Percentiles rank a stretch among this genome's conserved stretches.
Conservation (phyloP, 2,888 invertebrate species). For the Shargacucullia verbasci region DNA sequence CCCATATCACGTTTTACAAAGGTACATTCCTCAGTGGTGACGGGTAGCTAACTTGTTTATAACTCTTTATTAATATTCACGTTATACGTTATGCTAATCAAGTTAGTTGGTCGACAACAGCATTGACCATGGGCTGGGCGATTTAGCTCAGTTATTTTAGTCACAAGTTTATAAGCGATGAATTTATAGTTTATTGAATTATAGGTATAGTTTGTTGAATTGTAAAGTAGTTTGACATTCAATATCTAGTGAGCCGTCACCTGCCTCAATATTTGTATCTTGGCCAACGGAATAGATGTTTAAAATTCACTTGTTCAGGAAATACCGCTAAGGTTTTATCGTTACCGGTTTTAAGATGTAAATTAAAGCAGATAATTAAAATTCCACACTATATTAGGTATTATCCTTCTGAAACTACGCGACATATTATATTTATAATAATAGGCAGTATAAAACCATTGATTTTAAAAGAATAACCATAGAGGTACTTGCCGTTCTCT, state of each 20-base stretch:
- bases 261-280: slow-evolving; percentile 3
- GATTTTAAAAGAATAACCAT: too few relatives aligned
- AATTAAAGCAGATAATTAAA: slow-evolving; percentile 4
- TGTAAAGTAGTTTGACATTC: slow-evolving; percentile 30
- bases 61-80: slow-evolving; percentile 20
- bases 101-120: slow-evolving; percentile 16
- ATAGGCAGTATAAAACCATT: too few relatives aligned
- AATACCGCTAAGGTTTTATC: slow-evolving; percentile 9
- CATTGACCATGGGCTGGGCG: slow-evolving; percentile 31
- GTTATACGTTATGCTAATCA: slow-evolving; percentile 26
- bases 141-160: slow-evolving; percentile 31
- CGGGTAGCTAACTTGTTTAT: not conserved
- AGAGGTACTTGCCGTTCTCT: too few relatives aligned
- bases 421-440: too few relatives aligned
- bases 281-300: slow-evolving; percentile 1
- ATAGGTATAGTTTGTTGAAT: too few relatives aligned
- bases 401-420: too few relatives aligned
- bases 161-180: slow-evolving; percentile 24
- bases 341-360: slow-evolving; percentile 8
- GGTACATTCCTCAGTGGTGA: not conserved
- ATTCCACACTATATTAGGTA: too few relatives aligned
- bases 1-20: not conserved
- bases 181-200: too few relatives aligned
- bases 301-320: slow-evolving; percentile 16
- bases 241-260: slow-evolving; percentile 7